These are phyloP conservation scores for Branchinecta sandiegonensis DNA, from an alignment of 2,888 invertebrate genomes.

Conservation along the genomic window DNA sequence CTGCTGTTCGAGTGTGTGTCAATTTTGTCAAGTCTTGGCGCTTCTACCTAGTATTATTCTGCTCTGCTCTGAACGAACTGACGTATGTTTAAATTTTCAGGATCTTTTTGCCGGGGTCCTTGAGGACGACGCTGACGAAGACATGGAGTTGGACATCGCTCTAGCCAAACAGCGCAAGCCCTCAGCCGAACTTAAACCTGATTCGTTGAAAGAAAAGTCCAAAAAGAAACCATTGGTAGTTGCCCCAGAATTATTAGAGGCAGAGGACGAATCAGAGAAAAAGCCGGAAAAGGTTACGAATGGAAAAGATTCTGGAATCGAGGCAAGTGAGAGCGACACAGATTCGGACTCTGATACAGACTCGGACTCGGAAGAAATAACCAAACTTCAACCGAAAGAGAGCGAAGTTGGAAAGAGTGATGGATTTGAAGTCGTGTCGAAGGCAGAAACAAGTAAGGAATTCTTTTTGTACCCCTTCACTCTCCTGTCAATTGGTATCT, in stretches of 20 bases:
- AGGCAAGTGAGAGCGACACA: slow-evolving; percentile 17
- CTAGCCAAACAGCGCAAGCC: slow-evolving; percentile 17
- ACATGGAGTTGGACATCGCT: slow-evolving; percentile 66
- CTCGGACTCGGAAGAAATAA: slow-evolving; percentile 21
- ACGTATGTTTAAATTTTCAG: slow-evolving; percentile 29
- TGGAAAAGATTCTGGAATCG: slow-evolving; percentile 21
- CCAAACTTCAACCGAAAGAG: slow-evolving; percentile 19
- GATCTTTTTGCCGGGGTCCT: slow-evolving; percentile 58
- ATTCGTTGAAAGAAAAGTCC: slow-evolving; percentile 39
- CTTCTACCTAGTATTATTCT: too few relatives aligned
- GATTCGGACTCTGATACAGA: slow-evolving; percentile 23
- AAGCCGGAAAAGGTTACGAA: slow-evolving; percentile 20
- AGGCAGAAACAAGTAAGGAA: slow-evolving; percentile 38
- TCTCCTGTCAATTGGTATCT: too few relatives aligned
- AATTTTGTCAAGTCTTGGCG: too few relatives aligned
- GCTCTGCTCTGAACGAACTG: not conserved
- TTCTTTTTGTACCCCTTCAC: too few relatives aligned
- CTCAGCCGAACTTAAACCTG: not conserved
- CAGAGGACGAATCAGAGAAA: not conserved
- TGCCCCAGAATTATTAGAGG: not conserved
- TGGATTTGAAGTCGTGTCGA: slow-evolving; percentile 53
- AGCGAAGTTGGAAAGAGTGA: slow-evolving; percentile 29
- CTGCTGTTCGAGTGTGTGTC: too few relatives aligned
- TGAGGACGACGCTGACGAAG: slow-evolving; percentile 68
- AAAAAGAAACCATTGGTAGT: slow-evolving; percentile 27